Evolutionary conservation across 1,140 invertebrate species (phyloP).

Genomic region (Coelopa frigida): DNA sequence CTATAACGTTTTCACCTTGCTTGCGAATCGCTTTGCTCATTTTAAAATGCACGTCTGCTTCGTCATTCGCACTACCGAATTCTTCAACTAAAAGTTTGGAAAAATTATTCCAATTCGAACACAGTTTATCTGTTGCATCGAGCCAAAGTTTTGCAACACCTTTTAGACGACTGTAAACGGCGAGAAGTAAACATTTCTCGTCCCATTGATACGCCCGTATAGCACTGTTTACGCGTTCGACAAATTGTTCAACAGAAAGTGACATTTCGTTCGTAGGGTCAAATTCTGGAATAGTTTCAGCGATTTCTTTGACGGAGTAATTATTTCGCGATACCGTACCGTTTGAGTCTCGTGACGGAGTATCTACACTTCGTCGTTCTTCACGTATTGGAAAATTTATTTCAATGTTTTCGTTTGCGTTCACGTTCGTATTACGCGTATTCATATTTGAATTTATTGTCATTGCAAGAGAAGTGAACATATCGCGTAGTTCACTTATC

Average conservation of each 20-base stretch:
- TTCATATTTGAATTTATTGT: no score
- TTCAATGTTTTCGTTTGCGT: no score
- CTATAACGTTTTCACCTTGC: neutral
- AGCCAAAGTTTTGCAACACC: slow-evolving; percentile 10
- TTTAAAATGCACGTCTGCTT: slow-evolving; percentile 5
- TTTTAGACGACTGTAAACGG: slow-evolving; percentile 9
- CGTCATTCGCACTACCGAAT: slow-evolving; percentile 1
- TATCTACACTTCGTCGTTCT: no score
- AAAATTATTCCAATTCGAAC: slow-evolving; percentile 1
- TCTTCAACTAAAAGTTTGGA: neutral
- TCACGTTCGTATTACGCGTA: no score
- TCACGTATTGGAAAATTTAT: no score
- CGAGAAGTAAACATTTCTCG: slow-evolving; percentile 5
- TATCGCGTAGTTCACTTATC: no score
- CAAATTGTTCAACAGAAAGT: slow-evolving; percentile 11
- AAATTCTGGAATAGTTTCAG: slow-evolving; percentile 11
- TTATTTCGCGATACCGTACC: no score
- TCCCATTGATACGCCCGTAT: slow-evolving; percentile 3
- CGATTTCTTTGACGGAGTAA: slow-evolving; percentile 12
- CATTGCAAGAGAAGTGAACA: no score
- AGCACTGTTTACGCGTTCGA: slow-evolving; percentile 11
- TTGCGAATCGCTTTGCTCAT: neutral
- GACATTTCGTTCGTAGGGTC: slow-evolving; percentile 8
- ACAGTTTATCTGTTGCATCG: neutral
- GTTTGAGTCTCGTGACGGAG: no score